Conservation (phyloP, 2,113 vertebrate species). For the Engraulis encrasicolus region DNA sequence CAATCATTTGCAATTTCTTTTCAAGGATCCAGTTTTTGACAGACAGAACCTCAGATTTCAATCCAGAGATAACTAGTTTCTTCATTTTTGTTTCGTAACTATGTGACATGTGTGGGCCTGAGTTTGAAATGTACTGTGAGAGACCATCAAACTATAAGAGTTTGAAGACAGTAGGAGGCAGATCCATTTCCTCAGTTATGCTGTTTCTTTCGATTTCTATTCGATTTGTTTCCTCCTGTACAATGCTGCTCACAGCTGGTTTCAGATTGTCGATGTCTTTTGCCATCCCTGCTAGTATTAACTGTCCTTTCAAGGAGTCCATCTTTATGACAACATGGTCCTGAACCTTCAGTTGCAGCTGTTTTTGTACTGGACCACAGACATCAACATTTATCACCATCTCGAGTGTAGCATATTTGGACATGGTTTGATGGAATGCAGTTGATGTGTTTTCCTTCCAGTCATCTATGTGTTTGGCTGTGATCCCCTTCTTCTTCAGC, state of each 20-base stretch:
- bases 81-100: constrained; percentile 62
- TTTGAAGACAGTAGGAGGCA: constrained; percentile 65
- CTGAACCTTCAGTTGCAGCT: constrained; percentile 42
- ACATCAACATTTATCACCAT: constrained; percentile 39
- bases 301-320: constrained; percentile 33
- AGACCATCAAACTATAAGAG: constrained; percentile 73
- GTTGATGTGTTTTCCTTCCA: constrained; percentile 69
- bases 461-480: constrained; percentile 48
- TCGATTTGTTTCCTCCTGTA: constrained; percentile 60
- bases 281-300: constrained; percentile 74
- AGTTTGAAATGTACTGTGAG: constrained; percentile 40
- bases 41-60: constrained; percentile 68
- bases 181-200: constrained; percentile 55
- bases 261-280: constrained; percentile 62
- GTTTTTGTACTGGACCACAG: constrained; percentile 71
- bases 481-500: constrained; percentile 63
- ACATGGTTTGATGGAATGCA: constrained; percentile 66
- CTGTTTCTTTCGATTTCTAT: constrained; percentile 70
- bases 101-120: constrained; percentile 68
- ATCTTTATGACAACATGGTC: constrained; percentile 63
- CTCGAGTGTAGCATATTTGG: constrained; percentile 66
- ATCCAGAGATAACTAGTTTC: constrained; percentile 72
- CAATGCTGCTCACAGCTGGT: constrained; percentile 53
- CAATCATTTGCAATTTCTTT: constrained; percentile 55
- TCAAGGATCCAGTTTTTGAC: constrained; percentile 77